Evolutionary conservation across 2,888 invertebrate genomes (phyloP).

Genomic region (Aspidiotus destructor): DNA sequence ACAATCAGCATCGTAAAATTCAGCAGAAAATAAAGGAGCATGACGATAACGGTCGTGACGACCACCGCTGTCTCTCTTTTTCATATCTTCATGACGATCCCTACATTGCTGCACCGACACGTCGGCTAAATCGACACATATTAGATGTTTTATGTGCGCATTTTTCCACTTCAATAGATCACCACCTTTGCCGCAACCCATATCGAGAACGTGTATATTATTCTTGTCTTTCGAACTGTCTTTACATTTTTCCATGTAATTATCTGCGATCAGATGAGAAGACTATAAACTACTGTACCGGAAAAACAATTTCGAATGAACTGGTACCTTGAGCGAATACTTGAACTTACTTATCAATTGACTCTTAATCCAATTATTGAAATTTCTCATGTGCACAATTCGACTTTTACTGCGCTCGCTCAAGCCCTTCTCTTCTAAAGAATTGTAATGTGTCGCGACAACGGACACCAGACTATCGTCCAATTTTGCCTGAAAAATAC

Average conservation of each 20-base stretch:
- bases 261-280: constrained; percentile 17
- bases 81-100: constrained; percentile 61
- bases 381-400: constrained; percentile 88
- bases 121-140: constrained; percentile 88
- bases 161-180: constrained; percentile 89
- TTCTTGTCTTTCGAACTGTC: constrained; percentile 42
- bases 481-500: too few relatives aligned
- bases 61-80: constrained; percentile 31
- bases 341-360: constrained; percentile 69
- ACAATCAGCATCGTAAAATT: constrained; percentile 87
- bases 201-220: constrained; percentile 65
- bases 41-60: constrained; percentile 40
- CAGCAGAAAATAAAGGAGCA: constrained; percentile 57
- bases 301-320: constrained; percentile 1
- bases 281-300: neutral
- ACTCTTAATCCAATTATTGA: constrained; percentile 98
- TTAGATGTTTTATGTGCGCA: constrained; percentile 64
- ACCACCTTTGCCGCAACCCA: constrained; percentile 98
- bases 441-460: constrained; percentile 91
- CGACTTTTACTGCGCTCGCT: constrained; percentile 73
- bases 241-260: constrained; percentile 8
- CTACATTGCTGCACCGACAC: constrained; percentile 86
- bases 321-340: constrained; percentile 22
- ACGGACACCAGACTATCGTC: constrained; percentile 40
- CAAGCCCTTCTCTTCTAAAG: constrained; percentile 70